Evolutionary conservation across 2,888 invertebrate species (phyloP), one percentile per base, ranked within the genome.

Genomic region (Notocelia uddmanniana): DNA sequence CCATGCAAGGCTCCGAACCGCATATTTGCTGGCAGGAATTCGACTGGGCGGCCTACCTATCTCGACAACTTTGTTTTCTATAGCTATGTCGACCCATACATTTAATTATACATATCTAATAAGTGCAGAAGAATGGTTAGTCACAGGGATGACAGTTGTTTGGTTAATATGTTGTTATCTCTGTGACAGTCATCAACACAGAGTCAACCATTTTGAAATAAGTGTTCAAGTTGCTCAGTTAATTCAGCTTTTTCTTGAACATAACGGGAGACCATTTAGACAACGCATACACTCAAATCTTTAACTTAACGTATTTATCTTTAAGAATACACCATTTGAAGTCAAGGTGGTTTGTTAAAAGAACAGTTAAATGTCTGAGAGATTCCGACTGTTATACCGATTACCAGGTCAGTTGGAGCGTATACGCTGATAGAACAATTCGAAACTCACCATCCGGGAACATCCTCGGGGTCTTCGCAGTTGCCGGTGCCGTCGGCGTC

Each of bases 391-490:
- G 48, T 62, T 48, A 34, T 21, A 34, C 50, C 63, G 19, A 37
- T 37, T 37, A 37, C 52, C 64, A 19, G 10, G 31, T 63, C 15
- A 63, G 52, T 52, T 66, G 66, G 59, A 71, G 70, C 41, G 66
- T 66, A 71, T 66, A 45, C 66, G 58, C 21, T 48, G 55, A 67
- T 26, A 52, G 45, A 26, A 31, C 8, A 68, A 48, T 69, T 45
- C 59, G 26, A 76, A 74, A 95, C 97, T 97, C 92, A 98, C 98
- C 98, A 98, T 95, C 98, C 98, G 91, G 97, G 97, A 94, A 98
- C 98, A 89, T 98, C 98, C 94, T 98, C 98, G 78, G 98, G 98
- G 87, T 98, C 98, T 92, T 98, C 97, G 92, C 98, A 98, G 95
- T 97, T 97, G 79, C 98, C 98, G 80, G 97, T 96, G 83, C 98